phyloP scores from a whole-genome alignment of 2,888 invertebrate genomes.

The Pomacea canaliculata region DNA sequence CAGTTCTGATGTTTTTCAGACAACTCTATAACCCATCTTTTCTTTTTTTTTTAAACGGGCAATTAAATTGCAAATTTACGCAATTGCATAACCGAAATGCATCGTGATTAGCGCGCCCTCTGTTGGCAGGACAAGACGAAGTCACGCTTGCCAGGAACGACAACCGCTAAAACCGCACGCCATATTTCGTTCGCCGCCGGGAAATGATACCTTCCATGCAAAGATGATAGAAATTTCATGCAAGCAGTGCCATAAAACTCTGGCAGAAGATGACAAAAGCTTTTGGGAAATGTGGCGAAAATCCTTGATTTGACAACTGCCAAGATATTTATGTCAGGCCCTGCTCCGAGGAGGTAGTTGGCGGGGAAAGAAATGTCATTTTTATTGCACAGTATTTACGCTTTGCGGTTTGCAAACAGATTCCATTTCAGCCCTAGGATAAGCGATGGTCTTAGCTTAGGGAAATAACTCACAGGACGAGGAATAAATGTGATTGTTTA shows the following conservation, averaged over 20 bases:
- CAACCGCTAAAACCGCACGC: neutral
- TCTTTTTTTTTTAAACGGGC: too few relatives aligned
- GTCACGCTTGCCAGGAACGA: constrained; percentile 1
- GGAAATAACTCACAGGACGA: too few relatives aligned
- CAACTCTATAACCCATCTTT: too few relatives aligned
- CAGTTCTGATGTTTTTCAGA: too few relatives aligned
- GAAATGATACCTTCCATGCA: constrained; percentile 1
- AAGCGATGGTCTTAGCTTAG: neutral
- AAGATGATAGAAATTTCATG: neutral
- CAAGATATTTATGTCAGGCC: neutral
- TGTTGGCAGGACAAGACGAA: neutral
- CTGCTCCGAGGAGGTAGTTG: neutral
- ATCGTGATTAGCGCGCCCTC: too few relatives aligned
- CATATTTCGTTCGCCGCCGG: neutral
- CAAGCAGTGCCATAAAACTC: neutral
- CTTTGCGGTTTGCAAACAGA: constrained; percentile 6
- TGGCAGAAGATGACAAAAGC: neutral
- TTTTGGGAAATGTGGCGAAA: constrained; percentile 3
- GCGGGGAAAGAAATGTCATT: neutral
- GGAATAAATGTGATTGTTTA: too few relatives aligned
- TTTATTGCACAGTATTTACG: neutral
- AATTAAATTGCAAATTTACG: too few relatives aligned
- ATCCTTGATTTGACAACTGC: neutral
- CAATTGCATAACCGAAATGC: too few relatives aligned
- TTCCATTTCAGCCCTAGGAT: neutral